Conservation (phyloP, 1,140 invertebrate species). For the Orchesella cincta region DNA sequence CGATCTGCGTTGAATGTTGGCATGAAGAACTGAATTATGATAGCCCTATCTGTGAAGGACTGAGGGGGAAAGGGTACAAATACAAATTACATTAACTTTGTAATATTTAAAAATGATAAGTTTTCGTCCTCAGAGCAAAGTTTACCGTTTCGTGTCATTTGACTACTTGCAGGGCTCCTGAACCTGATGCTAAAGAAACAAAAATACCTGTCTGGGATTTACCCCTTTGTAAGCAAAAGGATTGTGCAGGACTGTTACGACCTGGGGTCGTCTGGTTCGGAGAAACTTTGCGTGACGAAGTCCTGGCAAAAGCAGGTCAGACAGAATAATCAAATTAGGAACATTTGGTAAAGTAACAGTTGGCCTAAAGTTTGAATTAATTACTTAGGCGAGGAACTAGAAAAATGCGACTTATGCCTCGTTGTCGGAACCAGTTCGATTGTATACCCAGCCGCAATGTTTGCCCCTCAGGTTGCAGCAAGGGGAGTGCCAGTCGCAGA, state of each 20-base stretch:
- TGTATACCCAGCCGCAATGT: slow-evolving; percentile 92
- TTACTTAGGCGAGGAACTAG: slow-evolving; percentile 65
- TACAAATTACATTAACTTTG: slow-evolving; percentile 22
- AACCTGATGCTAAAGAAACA: slow-evolving; percentile 58
- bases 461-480: slow-evolving; percentile 75
- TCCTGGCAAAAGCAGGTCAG: slow-evolving; percentile 67
- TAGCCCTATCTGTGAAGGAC: slow-evolving; percentile 77
- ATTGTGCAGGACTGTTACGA: slow-evolving; percentile 72
- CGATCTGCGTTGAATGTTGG: slow-evolving; percentile 77
- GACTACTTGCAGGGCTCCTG: slow-evolving; percentile 58
- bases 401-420: slow-evolving; percentile 77
- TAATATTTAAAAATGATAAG: slow-evolving; percentile 25
- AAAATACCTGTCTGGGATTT: slow-evolving; percentile 68
- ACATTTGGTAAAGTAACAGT: not conserved
- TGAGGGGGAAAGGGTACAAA: slow-evolving; percentile 64
- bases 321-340: slow-evolving; percentile 50
- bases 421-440: slow-evolving; percentile 84
- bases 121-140: not conserved
- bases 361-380: not conserved
- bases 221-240: slow-evolving; percentile 68
- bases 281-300: slow-evolving; percentile 69
- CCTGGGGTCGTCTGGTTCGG: slow-evolving; percentile 91
- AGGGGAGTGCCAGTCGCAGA: slow-evolving; percentile 81
- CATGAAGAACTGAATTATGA: slow-evolving; percentile 69
- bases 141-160: no score